These are phyloP conservation scores for Agrilus mali DNA, from an alignment of 2,888 invertebrate species.

Conservation along the genomic window DNA sequence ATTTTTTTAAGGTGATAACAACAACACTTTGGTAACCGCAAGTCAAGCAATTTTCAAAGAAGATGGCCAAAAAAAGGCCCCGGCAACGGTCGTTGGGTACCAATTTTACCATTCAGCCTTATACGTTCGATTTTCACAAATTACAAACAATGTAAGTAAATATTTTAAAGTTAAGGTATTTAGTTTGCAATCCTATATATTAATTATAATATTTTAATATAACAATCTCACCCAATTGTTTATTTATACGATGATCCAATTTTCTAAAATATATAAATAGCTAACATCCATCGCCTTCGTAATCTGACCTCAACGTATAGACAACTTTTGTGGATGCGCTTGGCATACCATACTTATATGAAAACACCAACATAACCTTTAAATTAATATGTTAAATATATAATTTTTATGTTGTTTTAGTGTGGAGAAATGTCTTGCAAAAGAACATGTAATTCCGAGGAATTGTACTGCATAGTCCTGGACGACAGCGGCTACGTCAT, in stretches of 20 bases:
- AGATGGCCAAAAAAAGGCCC: constrained; percentile 37
- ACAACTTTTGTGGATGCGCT: no score
- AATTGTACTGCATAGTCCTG: constrained; percentile 69
- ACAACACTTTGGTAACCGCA: constrained; percentile 66
- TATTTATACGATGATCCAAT: no score
- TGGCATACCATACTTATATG: no score
- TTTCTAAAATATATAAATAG: no score
- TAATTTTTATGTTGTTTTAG: no score
- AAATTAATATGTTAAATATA: no score
- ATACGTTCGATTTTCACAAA: constrained; percentile 65
- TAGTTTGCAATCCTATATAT: no score
- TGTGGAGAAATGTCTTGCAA: constrained; percentile 35
- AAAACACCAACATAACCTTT: background rate
- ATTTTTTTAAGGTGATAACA: constrained; percentile 22
- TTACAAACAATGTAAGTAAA: constrained; percentile 56
- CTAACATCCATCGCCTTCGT: no score
- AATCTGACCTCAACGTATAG: no score
- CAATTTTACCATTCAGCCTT: constrained; percentile 75
- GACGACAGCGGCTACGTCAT: constrained; percentile 85
- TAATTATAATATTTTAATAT: no score
- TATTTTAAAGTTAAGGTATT: background rate
- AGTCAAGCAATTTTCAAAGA: constrained; percentile 69
- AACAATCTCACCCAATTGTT: no score
- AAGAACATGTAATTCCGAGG: constrained; percentile 49
- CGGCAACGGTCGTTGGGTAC: constrained; percentile 63